Evolutionary conservation across 2,888 invertebrate genomes (phyloP).

Genomic region (Hypselothyrea guttata): DNA sequence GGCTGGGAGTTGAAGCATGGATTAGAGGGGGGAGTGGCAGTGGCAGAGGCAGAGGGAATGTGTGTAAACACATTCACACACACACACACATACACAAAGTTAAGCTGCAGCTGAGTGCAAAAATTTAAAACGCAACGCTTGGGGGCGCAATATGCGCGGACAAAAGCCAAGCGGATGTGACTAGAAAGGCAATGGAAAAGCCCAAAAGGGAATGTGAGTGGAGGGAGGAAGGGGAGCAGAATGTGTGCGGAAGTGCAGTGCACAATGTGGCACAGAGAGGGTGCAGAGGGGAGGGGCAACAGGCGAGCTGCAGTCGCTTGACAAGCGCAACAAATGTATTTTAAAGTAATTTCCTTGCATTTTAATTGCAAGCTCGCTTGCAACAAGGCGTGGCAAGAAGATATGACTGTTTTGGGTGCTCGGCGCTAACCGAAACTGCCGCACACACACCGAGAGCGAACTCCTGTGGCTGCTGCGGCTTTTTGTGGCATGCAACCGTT

Average conservation of each 20-base stretch:
- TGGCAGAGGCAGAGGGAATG: not conserved
- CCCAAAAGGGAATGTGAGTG: not conserved
- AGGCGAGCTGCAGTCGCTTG: slow-evolving; percentile 29
- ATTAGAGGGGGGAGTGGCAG: too few relatives aligned
- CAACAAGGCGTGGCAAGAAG: slow-evolving; percentile 34
- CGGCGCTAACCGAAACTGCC: slow-evolving; percentile 21
- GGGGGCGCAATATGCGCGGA: slow-evolving; percentile 50
- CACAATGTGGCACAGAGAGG: slow-evolving; percentile 18
- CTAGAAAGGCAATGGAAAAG: slow-evolving; percentile 50
- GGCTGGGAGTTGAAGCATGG: slow-evolving; percentile 6
- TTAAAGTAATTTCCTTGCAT: slow-evolving; percentile 55
- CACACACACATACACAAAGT: slow-evolving; percentile 14
- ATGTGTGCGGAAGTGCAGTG: slow-evolving; percentile 26
- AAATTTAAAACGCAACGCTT: slow-evolving; percentile 44
- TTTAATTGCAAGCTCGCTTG: slow-evolving; percentile 60
- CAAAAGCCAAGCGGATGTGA: slow-evolving; percentile 59
- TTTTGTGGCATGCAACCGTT: slow-evolving; percentile 29
- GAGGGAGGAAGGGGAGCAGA: not conserved
- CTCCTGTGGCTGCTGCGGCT: slow-evolving; percentile 26
- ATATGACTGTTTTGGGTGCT: slow-evolving; percentile 10
- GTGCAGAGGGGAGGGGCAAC: not conserved
- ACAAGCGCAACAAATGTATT: slow-evolving; percentile 60
- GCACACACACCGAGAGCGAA: slow-evolving; percentile 45
- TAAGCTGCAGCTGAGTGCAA: slow-evolving; percentile 30
- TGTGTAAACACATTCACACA: too few relatives aligned